These are phyloP conservation scores for Ophonus ardosiacus DNA, from an alignment of 2,888 invertebrate genomes.

Conservation along the genomic window DNA sequence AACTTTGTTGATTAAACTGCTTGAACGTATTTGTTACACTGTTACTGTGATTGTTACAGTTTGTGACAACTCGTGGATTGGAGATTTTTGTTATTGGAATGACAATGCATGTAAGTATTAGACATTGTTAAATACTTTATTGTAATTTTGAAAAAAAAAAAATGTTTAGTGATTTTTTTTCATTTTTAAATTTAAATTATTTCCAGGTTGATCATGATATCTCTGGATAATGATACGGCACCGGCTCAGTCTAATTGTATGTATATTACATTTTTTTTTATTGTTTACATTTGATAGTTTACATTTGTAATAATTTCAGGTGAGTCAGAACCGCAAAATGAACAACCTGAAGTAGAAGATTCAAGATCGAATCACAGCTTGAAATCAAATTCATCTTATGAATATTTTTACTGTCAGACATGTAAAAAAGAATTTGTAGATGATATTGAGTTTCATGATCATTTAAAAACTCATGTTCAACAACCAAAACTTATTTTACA, in stretches of 20 bases:
- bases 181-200: neutral
- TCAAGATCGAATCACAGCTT: conserved; percentile 51
- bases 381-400: conserved; percentile 45
- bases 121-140: too few species aligned
- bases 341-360: conserved; percentile 51
- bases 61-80: conserved; percentile 19
- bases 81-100: conserved; percentile 45
- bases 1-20: conserved; percentile 51
- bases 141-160: neutral
- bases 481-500: conserved; percentile 67
- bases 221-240: conserved; percentile 34
- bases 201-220: conserved; percentile 60
- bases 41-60: conserved; percentile 52
- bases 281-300: neutral
- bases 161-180: neutral
- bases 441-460: conserved; percentile 66
- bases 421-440: conserved; percentile 68
- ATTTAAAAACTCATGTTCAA: conserved; percentile 67
- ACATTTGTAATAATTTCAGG: conserved; percentile 4
- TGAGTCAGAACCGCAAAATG: conserved; percentile 34
- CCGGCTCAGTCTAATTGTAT: conserved; percentile 30
- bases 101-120: conserved; percentile 61
- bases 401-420: conserved; percentile 67
- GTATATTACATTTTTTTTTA: neutral
- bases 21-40: conserved; percentile 42